Conservation (phyloP, 2,113 vertebrate species). For the Eidolon helvum region DNA sequence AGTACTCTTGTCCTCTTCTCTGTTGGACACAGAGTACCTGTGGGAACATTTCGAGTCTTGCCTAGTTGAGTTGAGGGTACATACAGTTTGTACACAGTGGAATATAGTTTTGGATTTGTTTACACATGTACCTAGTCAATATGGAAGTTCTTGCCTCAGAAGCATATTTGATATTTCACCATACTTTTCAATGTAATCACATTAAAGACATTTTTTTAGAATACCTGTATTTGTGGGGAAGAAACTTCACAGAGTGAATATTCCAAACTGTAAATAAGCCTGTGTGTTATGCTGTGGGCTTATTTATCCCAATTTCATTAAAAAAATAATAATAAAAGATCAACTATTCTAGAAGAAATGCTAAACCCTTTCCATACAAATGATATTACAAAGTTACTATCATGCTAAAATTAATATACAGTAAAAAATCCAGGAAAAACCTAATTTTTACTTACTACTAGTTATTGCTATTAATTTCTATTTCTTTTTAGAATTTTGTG, state of each 20-base stretch:
- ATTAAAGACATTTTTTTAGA: background rate
- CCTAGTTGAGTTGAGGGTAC: background rate
- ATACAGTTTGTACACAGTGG: background rate
- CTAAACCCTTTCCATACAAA: background rate
- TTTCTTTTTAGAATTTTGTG: background rate
- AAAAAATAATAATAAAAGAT: background rate
- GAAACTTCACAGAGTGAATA: background rate
- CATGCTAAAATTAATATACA: background rate
- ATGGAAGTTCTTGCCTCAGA: background rate
- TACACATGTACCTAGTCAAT: background rate
- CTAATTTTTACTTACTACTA: background rate
- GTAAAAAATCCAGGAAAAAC: background rate
- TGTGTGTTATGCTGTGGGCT: background rate
- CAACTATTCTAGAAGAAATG: background rate
- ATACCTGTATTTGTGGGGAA: background rate
- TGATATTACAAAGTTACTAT: background rate
- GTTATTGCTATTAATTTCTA: background rate
- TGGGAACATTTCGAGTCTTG: background rate
- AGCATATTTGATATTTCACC: background rate
- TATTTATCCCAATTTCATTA: background rate
- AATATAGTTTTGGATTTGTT: background rate
- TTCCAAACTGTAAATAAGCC: background rate
- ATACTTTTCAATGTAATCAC: background rate
- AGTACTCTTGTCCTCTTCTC: background rate
- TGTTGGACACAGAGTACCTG: background rate